Evolutionary conservation across 2,888 invertebrate genomes (phyloP).

Genomic region (Troides oblongomaculatus): DNA sequence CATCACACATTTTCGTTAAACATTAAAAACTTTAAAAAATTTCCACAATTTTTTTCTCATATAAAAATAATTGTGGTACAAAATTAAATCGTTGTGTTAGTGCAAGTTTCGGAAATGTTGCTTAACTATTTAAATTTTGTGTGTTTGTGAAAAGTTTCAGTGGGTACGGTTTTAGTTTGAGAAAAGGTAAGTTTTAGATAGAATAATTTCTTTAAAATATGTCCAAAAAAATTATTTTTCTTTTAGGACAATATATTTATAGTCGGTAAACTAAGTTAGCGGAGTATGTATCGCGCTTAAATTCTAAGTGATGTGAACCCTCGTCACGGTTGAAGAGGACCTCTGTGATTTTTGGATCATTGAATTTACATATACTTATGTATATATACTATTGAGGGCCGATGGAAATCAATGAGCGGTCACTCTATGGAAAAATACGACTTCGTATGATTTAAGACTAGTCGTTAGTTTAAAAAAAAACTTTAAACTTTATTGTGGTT

Average conservation of each 20-base stretch:
- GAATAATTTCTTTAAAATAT: background rate
- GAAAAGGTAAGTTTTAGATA: slow-evolving; percentile 11
- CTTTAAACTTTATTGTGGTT: no score
- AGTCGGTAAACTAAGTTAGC: background rate
- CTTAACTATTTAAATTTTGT: slow-evolving; percentile 12
- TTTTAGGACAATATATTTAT: background rate
- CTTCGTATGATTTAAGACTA: no score
- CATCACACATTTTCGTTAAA: background rate
- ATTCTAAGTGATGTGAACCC: background rate
- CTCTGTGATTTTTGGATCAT: background rate
- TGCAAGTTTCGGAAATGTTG: slow-evolving; percentile 16
- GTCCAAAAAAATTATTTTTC: background rate
- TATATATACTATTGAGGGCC: background rate
- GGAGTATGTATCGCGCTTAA: background rate
- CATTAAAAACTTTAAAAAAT: background rate
- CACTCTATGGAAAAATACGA: no score
- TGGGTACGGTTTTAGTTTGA: background rate
- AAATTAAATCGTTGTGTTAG: background rate
- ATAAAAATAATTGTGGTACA: background rate
- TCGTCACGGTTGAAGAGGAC: background rate
- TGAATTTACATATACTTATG: background rate
- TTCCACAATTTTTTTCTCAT: background rate
- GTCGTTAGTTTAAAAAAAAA: no score
- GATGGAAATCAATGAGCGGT: background rate
- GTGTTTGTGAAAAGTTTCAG: slow-evolving; percentile 18